These are phyloP conservation scores for Pachycephus smyrnensis DNA, from an alignment of 2,888 invertebrate species.

Conservation along the genomic window DNA sequence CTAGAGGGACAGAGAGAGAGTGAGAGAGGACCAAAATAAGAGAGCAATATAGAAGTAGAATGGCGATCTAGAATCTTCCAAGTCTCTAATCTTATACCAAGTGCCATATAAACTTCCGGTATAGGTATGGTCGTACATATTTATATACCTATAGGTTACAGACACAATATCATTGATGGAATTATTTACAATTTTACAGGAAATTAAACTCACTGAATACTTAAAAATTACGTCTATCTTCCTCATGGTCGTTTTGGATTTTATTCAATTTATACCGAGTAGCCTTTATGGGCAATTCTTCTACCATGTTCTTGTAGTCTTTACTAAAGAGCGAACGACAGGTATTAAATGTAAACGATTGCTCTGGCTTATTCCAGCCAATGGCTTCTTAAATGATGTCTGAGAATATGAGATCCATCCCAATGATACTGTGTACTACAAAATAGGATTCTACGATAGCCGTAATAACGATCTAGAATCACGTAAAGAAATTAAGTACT, in stretches of 20 bases:
- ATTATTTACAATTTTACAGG: no score
- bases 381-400: not conserved
- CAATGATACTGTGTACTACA: not conserved
- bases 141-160: not conserved
- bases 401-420: not conserved
- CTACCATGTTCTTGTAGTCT: not conserved
- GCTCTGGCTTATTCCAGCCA: not conserved
- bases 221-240: not conserved
- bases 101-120: no score
- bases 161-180: not conserved
- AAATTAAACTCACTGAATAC: not conserved
- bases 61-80: not conserved
- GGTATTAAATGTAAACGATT: not conserved
- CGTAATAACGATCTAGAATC: not conserved
- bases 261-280: not conserved
- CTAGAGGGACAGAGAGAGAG: not conserved
- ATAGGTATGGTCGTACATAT: not conserved
- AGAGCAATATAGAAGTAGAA: not conserved
- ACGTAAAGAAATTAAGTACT: not conserved
- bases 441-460: not conserved
- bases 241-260: not conserved
- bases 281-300: not conserved
- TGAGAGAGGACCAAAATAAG: not conserved
- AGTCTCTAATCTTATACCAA: not conserved
- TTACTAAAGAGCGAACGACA: not conserved